Percentiles rank a stretch among this genome's conserved stretches.
These are phyloP conservation scores for Platorchestia sp. DNA, from an alignment of 1,140 invertebrate genomes.

Conservation along the genomic window DNA sequence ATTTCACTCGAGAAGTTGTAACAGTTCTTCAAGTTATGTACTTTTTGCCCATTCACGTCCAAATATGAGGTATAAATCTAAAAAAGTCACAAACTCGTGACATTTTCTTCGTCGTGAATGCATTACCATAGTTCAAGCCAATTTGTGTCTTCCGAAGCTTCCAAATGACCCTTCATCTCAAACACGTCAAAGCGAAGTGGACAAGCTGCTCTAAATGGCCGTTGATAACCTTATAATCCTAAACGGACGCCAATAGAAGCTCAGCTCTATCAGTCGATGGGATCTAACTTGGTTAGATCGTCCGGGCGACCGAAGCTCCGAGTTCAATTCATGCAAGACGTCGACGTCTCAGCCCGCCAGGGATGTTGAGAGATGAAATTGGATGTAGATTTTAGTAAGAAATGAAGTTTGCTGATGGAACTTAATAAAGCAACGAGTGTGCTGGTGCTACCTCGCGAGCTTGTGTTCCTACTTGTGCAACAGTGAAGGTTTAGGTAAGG, in stretches of 20 bases:
- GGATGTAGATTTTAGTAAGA: not conserved
- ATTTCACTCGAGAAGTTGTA: not conserved
- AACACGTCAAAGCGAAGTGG: not conserved
- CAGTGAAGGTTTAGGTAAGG: not conserved
- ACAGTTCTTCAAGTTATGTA: not conserved
- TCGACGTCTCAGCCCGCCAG: not conserved
- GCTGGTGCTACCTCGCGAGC: not conserved
- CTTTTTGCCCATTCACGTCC: not conserved
- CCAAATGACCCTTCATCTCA: not conserved
- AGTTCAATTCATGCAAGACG: not conserved
- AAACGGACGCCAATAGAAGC: not conserved
- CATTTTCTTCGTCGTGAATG: not conserved
- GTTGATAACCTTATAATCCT: constrained; percentile 29
- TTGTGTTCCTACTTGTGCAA: not conserved
- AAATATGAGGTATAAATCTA: not conserved
- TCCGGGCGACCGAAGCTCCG: not conserved
- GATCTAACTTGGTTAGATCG: constrained; percentile 17
- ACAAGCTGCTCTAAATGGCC: constrained; percentile 19
- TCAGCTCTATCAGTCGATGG: constrained; percentile 1
- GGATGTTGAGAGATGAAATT: not conserved
- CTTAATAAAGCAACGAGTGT: not conserved
- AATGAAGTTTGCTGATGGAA: not conserved
- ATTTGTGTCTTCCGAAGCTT: not conserved
- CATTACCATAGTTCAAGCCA: not conserved
- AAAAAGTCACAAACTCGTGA: not conserved